phyloP scores from a whole-genome alignment of 2,797 vertebrate species.

The Huso huso region DNA sequence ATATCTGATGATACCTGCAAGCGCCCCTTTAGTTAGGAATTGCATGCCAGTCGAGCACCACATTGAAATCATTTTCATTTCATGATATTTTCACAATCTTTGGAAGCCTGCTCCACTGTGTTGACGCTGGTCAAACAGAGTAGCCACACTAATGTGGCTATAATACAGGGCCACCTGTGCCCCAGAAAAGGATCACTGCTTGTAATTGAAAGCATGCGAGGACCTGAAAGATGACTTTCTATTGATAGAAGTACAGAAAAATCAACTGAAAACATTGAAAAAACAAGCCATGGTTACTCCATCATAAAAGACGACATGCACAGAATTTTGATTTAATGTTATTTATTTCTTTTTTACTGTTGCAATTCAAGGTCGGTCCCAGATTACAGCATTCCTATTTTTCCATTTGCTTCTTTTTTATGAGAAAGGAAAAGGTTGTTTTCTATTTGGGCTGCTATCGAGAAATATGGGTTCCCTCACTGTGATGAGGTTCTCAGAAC shows the following conservation, averaged over 20 bases:
- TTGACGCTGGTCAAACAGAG: constrained; percentile 14
- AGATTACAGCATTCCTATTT: too few relatives aligned
- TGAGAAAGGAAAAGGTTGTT: too few relatives aligned
- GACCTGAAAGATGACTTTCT: constrained; percentile 18
- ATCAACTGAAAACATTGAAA: constrained; percentile 9
- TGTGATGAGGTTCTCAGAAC: constrained; percentile 13
- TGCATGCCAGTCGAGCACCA: neutral
- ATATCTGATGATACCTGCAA: constrained; percentile 12
- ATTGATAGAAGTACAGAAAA: constrained; percentile 31
- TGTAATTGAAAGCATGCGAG: constrained; percentile 44
- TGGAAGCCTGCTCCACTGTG: constrained; percentile 41
- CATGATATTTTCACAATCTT: constrained; percentile 49
- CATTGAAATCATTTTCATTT: constrained; percentile 22
- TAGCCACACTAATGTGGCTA: constrained; percentile 9
- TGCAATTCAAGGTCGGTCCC: too few relatives aligned
- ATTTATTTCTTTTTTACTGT: too few relatives aligned
- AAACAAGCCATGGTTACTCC: neutral
- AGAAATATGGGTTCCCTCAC: neutral
- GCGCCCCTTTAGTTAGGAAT: neutral
- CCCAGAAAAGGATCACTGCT: constrained; percentile 44
- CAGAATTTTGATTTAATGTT: constrained; percentile 2
- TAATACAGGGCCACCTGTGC: constrained; percentile 41
- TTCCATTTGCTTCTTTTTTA: too few relatives aligned
- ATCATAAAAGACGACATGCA: constrained; percentile 6
- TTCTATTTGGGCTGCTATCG: too few relatives aligned